Evolutionary conservation across 1,140 invertebrate genomes (phyloP), one percentile per base, ranked within the genome.

Genomic region (Meloidogyne hapla): DNA sequence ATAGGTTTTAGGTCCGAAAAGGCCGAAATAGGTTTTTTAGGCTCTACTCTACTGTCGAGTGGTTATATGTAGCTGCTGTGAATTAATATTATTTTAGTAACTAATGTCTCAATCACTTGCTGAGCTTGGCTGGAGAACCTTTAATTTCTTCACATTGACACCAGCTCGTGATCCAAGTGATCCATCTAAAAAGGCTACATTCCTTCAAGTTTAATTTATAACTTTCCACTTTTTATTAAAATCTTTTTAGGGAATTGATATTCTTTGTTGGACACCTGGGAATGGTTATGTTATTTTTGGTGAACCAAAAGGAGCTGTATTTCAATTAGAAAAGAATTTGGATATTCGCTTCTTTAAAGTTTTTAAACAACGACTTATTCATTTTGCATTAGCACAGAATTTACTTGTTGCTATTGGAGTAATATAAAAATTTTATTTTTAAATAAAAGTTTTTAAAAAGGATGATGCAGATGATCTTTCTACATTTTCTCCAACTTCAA

Each of bases 91-190:
- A 8, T 67, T 38, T 67, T n/a, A 48, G 25, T 6, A 25, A 42
- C 13, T 45, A 26, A 81, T 81, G 80, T 73, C 72, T 18, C 42
- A 75, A 12, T 73, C 71, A 73, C 28, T 73, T n/a, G 75, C 73
- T 1, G 83, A 84, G 26, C 74, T 84, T 28, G 83, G 83, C 23
- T 84, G 83, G 83, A 69, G 84, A 21, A 75, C 77, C 6, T 84
- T 84, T 64, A 77, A 79, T 61, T 84, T 84, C 56, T 84, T 85
- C 76, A 80, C 83, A 33, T 70, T 79, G 45, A 42, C 25, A 28
- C 21, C 65, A 6, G 73, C 83, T 13, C 62, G 15, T 10, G 83
- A 83, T 65, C 75, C 82, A 9, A 78, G 45, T 40, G 68, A 81
- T 26, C 21, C 80, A 5, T 67, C 61, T 21, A 62, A 79, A n/a